These are phyloP conservation scores for Ivindomyrus marchei DNA, from an alignment of 2,113 vertebrate genomes.

Conservation along the genomic window DNA sequence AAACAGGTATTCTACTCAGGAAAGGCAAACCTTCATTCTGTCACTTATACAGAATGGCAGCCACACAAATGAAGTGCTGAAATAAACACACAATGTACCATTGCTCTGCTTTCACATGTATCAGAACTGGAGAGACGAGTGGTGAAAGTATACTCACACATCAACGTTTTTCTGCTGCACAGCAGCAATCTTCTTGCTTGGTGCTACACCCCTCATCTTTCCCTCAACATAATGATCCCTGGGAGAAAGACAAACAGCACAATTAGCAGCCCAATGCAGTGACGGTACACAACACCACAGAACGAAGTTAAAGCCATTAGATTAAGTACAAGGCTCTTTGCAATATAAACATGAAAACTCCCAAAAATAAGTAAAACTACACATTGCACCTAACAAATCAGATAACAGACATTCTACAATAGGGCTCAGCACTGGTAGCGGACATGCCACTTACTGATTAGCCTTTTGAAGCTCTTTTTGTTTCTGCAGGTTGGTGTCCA, in stretches of 20 bases:
- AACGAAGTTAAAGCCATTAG: not conserved
- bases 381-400: not conserved
- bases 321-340: not conserved
- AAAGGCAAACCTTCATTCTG: not conserved
- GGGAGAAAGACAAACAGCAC: constrained; percentile 17
- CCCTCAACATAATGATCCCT: constrained; percentile 99
- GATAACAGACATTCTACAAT: not conserved
- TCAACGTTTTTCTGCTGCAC: constrained; percentile 95
- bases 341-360: not conserved
- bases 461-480: constrained; percentile 99
- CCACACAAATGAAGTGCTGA: not conserved
- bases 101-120: not conserved
- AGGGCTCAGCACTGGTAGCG: not conserved
- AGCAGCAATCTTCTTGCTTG: constrained; percentile 93
- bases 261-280: not conserved
- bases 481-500: constrained; percentile 98
- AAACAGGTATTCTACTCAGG: not conserved
- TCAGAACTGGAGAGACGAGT: not conserved
- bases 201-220: constrained; percentile 98
- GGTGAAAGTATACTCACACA: constrained; percentile 69
- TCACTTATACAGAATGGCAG: not conserved
- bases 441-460: constrained; percentile 80
- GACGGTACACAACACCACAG: not conserved
- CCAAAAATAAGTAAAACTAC: not conserved
- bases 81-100: not conserved